A percentile compares a stretch with the other conserved stretches of the same genome.
phyloP scores from a whole-genome alignment of 2,113 vertebrate species.

The Sceloporus undulatus region DNA sequence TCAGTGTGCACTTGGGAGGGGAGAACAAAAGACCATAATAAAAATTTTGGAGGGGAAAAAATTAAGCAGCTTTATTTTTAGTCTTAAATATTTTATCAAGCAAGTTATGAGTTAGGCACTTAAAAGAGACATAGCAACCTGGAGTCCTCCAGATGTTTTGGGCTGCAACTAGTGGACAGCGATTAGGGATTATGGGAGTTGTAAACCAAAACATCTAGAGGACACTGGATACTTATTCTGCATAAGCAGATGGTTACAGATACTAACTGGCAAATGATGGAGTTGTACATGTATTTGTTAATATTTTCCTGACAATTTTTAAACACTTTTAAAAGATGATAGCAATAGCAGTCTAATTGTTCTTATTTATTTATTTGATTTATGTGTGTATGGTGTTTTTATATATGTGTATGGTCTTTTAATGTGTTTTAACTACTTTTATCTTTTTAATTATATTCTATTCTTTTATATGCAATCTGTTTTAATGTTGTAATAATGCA shows the following conservation, averaged over 20 bases:
- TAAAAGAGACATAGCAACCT: background rate
- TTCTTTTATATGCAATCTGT: no score
- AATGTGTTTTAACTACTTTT: no score
- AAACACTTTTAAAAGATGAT: background rate
- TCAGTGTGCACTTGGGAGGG: slow-evolving; percentile 21
- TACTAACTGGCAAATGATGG: background rate
- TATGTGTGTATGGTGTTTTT: no score
- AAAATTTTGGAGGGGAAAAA: background rate
- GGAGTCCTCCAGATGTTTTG: background rate
- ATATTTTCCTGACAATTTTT: background rate
- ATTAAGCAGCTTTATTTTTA: background rate
- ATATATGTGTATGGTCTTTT: no score
- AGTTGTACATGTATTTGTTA: background rate
- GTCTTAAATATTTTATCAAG: background rate
- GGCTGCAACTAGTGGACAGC: no score
- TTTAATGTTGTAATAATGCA: no score
- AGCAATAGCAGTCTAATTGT: no score
- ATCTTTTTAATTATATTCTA: no score
- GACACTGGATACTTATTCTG: no score
- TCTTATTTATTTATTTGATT: no score
- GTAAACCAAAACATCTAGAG: background rate
- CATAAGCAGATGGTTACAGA: background rate
- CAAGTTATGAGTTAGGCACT: background rate
- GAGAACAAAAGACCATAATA: slow-evolving; percentile 22
- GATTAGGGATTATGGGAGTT: background rate